Conservation (phyloP, 2,113 vertebrate species). For the Oreochromis aureus region DNA sequence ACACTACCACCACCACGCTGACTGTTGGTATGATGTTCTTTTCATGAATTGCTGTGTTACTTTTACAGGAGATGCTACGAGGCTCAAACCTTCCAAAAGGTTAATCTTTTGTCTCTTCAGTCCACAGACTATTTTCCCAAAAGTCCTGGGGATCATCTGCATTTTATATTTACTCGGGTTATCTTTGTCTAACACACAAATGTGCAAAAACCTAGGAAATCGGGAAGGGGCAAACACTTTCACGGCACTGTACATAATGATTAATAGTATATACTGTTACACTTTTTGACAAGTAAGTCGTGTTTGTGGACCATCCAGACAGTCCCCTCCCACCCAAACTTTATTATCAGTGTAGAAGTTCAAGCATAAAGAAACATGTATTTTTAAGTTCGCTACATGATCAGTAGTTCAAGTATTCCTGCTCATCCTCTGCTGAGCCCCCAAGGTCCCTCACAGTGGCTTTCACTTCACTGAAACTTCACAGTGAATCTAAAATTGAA, state of each 20-base stretch:
- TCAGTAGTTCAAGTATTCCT: neutral
- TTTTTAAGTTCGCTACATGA: neutral
- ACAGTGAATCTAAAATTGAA: conserved; percentile 16
- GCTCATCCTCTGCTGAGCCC: neutral
- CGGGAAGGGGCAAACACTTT: neutral
- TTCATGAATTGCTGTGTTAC: neutral
- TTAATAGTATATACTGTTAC: neutral
- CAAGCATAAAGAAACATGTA: neutral
- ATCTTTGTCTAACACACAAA: neutral
- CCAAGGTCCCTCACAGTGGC: neutral
- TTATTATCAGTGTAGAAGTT: neutral
- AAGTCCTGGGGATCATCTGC: neutral
- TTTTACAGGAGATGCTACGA: neutral
- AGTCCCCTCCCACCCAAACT: neutral
- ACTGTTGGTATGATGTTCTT: neutral
- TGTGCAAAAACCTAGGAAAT: neutral
- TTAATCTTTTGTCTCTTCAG: neutral
- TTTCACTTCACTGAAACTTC: conserved; percentile 18
- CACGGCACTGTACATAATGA: neutral
- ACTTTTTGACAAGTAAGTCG: neutral
- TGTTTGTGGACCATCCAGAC: neutral
- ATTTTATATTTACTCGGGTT: accelerated
- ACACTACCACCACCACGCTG: neutral
- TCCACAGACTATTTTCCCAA: neutral
- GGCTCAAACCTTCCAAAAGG: neutral